phyloP scores from a whole-genome alignment of 2,113 vertebrate species.

The Athene cunicularia region DNA sequence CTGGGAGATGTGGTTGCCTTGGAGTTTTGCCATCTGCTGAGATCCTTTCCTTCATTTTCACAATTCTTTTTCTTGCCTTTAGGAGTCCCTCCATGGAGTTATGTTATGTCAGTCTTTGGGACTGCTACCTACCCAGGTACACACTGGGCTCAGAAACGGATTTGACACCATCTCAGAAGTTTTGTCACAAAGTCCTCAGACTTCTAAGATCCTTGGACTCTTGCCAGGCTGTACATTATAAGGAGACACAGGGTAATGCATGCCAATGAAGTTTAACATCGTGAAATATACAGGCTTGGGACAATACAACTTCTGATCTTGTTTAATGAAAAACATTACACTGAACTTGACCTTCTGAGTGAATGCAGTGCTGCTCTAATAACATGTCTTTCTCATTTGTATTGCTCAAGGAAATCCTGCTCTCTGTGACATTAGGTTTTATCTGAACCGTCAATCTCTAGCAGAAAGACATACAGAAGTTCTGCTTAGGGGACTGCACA shows the following conservation, averaged over 20 bases:
- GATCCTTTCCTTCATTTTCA: background rate
- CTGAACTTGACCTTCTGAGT: background rate
- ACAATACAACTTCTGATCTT: background rate
- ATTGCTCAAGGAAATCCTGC: background rate
- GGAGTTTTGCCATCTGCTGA: background rate
- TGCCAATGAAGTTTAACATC: background rate
- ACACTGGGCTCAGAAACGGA: background rate
- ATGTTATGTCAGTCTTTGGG: fast-evolving
- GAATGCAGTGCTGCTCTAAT: background rate
- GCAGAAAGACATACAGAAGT: background rate
- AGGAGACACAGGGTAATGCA: background rate
- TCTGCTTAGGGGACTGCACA: background rate
- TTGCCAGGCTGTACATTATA: background rate
- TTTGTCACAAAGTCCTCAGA: background rate
- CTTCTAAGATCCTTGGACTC: background rate
- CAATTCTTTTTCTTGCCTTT: background rate
- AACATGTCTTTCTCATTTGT: background rate
- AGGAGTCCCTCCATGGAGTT: background rate
- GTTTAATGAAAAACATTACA: background rate
- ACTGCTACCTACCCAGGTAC: background rate
- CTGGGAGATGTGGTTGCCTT: fast-evolving
- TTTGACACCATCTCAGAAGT: background rate
- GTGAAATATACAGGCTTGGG: background rate
- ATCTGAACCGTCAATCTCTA: background rate
- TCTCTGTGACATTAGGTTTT: background rate